phyloP scores from a whole-genome alignment of 2,797 vertebrate species.

The Hypotaenidia okinawae region DNA sequence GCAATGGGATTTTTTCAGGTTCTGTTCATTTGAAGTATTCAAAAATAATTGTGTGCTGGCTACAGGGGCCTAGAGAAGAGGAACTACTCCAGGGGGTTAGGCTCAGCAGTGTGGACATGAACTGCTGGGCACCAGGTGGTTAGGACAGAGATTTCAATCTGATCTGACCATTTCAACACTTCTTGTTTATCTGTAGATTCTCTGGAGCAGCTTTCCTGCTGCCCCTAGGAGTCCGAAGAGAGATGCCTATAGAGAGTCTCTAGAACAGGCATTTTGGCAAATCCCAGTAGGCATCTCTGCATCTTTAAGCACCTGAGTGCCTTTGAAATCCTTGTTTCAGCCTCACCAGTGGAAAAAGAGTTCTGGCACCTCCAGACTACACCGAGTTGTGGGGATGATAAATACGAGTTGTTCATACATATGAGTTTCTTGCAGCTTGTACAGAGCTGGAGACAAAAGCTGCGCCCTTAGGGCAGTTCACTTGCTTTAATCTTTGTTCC shows the following conservation, averaged over 20 bases:
- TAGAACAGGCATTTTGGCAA: neutral
- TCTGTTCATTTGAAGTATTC: neutral
- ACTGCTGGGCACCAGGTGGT: neutral
- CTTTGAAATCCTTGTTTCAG: neutral
- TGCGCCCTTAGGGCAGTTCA: neutral
- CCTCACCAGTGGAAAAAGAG: neutral
- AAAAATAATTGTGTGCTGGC: neutral
- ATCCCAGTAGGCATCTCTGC: neutral
- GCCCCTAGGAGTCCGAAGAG: neutral
- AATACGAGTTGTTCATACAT: neutral
- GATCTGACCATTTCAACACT: neutral
- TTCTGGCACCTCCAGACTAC: neutral
- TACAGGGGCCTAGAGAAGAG: neutral
- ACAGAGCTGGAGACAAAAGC: neutral
- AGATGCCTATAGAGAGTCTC: neutral
- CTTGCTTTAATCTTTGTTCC: neutral
- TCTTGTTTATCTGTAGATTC: neutral
- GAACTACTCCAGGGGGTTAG: neutral
- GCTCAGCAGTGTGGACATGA: neutral
- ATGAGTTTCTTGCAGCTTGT: neutral
- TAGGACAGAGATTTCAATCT: neutral
- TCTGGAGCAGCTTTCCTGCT: neutral
- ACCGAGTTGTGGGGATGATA: neutral
- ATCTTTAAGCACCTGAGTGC: neutral
- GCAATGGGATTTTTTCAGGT: neutral